Base-by-base conservation (phyloP, 2,113 vertebrate genomes). In the Lophochroa leadbeateri region DNA sequence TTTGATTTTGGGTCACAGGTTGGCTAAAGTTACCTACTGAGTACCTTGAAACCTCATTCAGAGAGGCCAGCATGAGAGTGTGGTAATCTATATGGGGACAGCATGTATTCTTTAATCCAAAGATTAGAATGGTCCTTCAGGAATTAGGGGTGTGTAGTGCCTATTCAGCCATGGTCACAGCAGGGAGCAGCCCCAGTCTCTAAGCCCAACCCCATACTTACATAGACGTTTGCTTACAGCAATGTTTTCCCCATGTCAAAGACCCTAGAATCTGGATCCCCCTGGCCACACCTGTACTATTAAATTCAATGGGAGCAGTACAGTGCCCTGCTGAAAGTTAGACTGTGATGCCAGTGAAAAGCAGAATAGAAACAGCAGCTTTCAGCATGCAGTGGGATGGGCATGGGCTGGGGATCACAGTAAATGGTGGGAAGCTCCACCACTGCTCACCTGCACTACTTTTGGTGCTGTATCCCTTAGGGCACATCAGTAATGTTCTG, bases 401-500 rank as follows among this genome's bases (percentile, higher is more conserved):
- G 13, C 31, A 16, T 20, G 49, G 61, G 10, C 72, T 69, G 17
- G 24, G 21, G 11, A 72, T n/a, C 27, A 13, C 0, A 0, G 60
- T 43, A 64, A 72, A 35, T 2, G 4, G 13, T 49, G 41, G 33
- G n/a, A 86, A 70, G 46, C 90, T 96, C 33, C 76, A 53, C 9
- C 55, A 20, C 20, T 47, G 37, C 49, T 86, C 33, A 88, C 47
- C 13, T 60, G 13, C 28, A n/a, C 47, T 86, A 14, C 25, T 82
- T 70, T 69, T 64, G 52, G 29, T 90, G 27, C 11, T 81, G n/a
- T 55, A 14, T 27, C 1, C 84, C 84, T 3, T 92, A 99, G 99
- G 98, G 17, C 95, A 94, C 17, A 90, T 90, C 77, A 99, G 98
- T 94, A 98, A 98, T 2, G 68, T 98, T 23, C 98, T 99, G 50